Conservation (phyloP, 2,797 vertebrate species). For the Distichodus sexfasciatus region DNA sequence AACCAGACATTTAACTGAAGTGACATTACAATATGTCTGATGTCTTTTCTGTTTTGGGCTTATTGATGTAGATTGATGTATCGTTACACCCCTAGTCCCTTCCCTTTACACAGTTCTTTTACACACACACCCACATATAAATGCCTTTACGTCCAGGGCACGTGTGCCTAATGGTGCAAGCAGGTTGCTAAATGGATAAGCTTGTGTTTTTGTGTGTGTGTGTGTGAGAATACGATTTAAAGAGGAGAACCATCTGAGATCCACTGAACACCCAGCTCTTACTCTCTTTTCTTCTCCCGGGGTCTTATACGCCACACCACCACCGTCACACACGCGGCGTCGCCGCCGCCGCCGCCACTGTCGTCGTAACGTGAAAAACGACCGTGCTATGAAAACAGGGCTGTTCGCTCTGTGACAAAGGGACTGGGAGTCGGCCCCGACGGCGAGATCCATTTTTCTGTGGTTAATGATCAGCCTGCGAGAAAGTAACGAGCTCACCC, state of each 20-base stretch:
- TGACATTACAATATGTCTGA: too few relatives aligned
- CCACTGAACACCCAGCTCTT: background rate
- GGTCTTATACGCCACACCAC: too few relatives aligned
- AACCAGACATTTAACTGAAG: too few relatives aligned
- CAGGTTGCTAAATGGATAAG: constrained; percentile 54
- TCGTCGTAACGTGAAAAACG: constrained; percentile 13
- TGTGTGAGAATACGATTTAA: constrained; percentile 49
- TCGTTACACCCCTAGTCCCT: too few relatives aligned
- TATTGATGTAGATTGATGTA: too few relatives aligned
- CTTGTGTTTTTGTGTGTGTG: constrained; percentile 47
- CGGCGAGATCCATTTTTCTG: background rate
- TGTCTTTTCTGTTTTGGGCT: too few relatives aligned
- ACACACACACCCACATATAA: background rate
- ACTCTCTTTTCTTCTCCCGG: background rate
- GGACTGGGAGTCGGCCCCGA: background rate
- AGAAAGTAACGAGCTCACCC: constrained; percentile 20
- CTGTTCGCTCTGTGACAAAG: background rate
- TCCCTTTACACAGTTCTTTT: constrained; percentile 5
- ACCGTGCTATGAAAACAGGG: background rate
- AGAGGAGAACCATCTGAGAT: constrained; percentile 7
- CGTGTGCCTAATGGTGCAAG: constrained; percentile 44
- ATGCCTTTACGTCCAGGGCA: background rate
- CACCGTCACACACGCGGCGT: too few relatives aligned
- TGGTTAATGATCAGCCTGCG: constrained; percentile 1
- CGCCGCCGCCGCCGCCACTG: background rate